These are phyloP conservation scores for Typhlichthys eigenmanni DNA, from an alignment of 2,797 vertebrate genomes.

Conservation along the genomic window DNA sequence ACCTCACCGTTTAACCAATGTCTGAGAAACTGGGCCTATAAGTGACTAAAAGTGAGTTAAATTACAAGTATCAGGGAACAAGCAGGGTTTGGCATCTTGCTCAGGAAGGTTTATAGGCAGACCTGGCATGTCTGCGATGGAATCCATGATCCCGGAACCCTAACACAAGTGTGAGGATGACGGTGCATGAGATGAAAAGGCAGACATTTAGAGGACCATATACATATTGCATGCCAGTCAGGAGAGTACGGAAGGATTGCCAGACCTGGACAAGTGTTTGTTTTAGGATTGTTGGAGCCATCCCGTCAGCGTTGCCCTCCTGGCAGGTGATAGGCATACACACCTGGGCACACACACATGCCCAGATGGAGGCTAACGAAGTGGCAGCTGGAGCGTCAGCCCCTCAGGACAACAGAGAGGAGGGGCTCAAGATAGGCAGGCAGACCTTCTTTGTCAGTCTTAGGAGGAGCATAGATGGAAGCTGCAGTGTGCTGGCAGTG, in stretches of 20 bases:
- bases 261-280: slow-evolving; percentile 35
- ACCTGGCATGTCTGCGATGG: too few relatives aligned
- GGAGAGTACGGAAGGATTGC: too few relatives aligned
- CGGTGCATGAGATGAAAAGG: slow-evolving; percentile 13
- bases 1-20: too few relatives aligned
- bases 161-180: neutral
- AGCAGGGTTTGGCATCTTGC: too few relatives aligned
- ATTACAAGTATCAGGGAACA: too few relatives aligned
- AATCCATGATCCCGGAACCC: too few relatives aligned
- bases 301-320: slow-evolving; percentile 50
- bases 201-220: too few relatives aligned
- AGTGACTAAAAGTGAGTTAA: too few relatives aligned
- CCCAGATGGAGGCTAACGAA: slow-evolving; percentile 71
- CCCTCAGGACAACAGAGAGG: slow-evolving; percentile 55
- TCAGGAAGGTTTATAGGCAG: too few relatives aligned
- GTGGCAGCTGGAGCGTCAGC: slow-evolving; percentile 66
- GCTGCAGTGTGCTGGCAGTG: slow-evolving; percentile 34
- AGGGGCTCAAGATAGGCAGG: slow-evolving; percentile 36
- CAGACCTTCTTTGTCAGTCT: slow-evolving; percentile 38
- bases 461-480: slow-evolving; percentile 40
- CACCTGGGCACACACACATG: slow-evolving; percentile 65
- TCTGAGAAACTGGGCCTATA: too few relatives aligned
- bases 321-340: slow-evolving; percentile 70
- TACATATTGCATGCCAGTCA: too few relatives aligned
- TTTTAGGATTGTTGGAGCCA: slow-evolving; percentile 48